A percentile compares a stretch with the other conserved stretches of the same genome.
Evolutionary conservation across 2,888 invertebrate genomes (phyloP).

Genomic region (Leucozona laternaria): DNA sequence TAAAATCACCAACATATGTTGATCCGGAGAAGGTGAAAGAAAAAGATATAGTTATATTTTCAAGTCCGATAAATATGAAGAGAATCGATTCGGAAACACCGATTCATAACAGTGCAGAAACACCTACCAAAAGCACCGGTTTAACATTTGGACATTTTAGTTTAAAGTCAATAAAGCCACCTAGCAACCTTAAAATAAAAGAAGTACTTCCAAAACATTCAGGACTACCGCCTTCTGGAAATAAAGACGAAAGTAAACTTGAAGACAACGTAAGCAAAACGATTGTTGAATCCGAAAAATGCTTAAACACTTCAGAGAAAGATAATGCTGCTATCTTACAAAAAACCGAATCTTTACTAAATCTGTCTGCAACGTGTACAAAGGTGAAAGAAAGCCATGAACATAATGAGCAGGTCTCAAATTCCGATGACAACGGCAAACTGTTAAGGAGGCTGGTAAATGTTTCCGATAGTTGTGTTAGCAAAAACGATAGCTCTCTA

Average conservation of each 20-base stretch:
- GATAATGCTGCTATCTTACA: not conserved
- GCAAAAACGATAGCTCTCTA: not conserved
- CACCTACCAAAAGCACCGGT: conserved; percentile 4
- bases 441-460: not conserved
- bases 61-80: conserved; percentile 10
- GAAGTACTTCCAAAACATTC: not conserved
- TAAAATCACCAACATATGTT: not conserved
- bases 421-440: not conserved
- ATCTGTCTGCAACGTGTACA: not conserved
- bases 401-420: not conserved
- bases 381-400: not conserved
- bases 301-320: not conserved
- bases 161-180: conserved; percentile 61
- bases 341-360: not conserved
- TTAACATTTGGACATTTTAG: conserved; percentile 31
- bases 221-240: not conserved
- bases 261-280: not conserved
- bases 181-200: conserved; percentile 4
- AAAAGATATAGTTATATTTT: conserved; percentile 16
- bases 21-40: not conserved
- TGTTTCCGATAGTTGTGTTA: not conserved
- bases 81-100: not conserved
- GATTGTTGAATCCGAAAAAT: not conserved
- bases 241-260: not conserved
- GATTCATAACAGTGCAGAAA: not conserved